Conservation (phyloP, 2,113 vertebrate species). For the Lagenorhynchus albirostris region DNA sequence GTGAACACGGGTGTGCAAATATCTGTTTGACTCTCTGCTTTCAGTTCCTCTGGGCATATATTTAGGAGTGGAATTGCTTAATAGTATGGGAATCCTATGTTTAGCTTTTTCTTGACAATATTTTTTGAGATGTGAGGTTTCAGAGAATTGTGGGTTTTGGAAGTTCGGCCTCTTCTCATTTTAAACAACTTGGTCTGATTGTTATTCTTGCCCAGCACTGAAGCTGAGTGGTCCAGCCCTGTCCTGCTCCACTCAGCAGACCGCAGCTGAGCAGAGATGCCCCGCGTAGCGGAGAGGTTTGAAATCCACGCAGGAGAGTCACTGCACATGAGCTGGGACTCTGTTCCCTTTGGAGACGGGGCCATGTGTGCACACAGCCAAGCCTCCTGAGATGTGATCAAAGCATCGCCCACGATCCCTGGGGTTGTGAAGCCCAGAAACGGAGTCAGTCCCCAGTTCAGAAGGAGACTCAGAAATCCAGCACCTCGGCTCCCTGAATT, state of each 20-base stretch:
- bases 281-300: not conserved
- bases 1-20: rapidly evolving
- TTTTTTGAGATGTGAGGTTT: not conserved
- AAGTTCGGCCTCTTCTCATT: not conserved
- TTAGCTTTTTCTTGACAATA: not conserved
- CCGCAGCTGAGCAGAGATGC: not conserved
- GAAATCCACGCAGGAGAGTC: rapidly evolving
- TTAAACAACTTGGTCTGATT: not conserved
- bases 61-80: not conserved
- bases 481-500: not conserved
- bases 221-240: no score
- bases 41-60: not conserved
- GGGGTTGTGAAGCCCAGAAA: not conserved
- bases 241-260: not conserved
- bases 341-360: rapidly evolving
- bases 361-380: not conserved
- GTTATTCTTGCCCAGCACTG: rapidly evolving
- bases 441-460: not conserved
- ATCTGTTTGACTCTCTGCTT: not conserved
- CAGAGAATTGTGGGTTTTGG: not conserved
- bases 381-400: not conserved
- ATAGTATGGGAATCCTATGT: not conserved
- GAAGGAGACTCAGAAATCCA: not conserved
- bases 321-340: rapidly evolving
- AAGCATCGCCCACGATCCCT: rapidly evolving